Evolutionary conservation across 2,888 invertebrate species (phyloP).

Genomic region (Eustalomyia histrio): DNA sequence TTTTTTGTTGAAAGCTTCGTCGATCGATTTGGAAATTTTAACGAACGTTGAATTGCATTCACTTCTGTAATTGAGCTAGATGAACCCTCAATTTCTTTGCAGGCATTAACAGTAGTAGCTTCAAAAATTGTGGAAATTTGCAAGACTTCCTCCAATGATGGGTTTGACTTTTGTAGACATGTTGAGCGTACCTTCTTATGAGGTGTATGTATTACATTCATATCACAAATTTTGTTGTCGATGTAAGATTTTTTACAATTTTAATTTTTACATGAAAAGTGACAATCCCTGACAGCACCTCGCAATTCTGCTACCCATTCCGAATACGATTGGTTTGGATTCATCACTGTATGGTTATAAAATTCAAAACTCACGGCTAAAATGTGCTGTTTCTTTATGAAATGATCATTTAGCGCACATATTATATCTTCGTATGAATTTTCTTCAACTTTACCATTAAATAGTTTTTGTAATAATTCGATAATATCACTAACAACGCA

Average conservation of each 20-base stretch:
- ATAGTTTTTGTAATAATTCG: too few relatives aligned
- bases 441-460: neutral
- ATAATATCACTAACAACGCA: too few relatives aligned
- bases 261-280: too few relatives aligned
- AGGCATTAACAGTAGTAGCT: slow-evolving; percentile 13
- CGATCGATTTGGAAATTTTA: neutral
- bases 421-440: neutral
- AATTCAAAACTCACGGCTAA: slow-evolving; percentile 50
- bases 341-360: slow-evolving; percentile 36
- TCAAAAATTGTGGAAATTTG: slow-evolving; percentile 33
- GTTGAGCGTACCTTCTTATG: too few relatives aligned
- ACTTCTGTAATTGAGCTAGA: neutral
- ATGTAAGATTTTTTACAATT: too few relatives aligned
- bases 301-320: too few relatives aligned
- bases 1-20: neutral
- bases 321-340: slow-evolving; percentile 49
- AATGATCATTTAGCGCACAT: slow-evolving; percentile 17
- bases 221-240: too few relatives aligned
- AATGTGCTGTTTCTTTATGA: slow-evolving; percentile 37
- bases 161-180: too few relatives aligned
- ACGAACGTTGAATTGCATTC: too few relatives aligned
- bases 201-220: too few relatives aligned
- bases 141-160: slow-evolving; percentile 45
- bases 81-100: slow-evolving; percentile 29
- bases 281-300: too few relatives aligned